phyloP scores from a whole-genome alignment of 2,888 invertebrate genomes.

The Oegoconia quadripuncta region DNA sequence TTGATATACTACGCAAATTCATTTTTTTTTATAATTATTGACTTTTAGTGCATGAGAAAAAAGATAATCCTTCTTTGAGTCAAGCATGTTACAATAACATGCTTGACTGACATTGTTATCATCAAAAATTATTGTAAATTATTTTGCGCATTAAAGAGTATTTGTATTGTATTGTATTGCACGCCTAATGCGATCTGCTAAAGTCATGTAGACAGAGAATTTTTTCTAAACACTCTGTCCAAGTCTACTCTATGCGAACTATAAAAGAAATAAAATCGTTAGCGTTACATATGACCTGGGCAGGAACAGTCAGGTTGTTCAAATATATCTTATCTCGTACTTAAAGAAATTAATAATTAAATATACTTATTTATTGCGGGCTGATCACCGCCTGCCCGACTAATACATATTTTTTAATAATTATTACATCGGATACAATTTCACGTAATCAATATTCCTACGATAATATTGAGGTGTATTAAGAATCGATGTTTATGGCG shows the following conservation, averaged over 20 bases:
- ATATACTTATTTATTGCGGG: conserved; percentile 66
- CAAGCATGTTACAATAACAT: too few species aligned
- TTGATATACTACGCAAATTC: too few species aligned
- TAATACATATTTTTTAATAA: conserved; percentile 62
- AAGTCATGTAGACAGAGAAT: too few species aligned
- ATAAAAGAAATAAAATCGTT: conserved; percentile 73
- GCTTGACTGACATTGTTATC: too few species aligned
- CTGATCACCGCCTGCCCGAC: conserved; percentile 31
- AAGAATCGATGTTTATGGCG: neutral
- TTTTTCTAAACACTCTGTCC: conserved; percentile 17
- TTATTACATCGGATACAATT: conserved; percentile 53
- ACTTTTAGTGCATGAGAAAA: too few species aligned
- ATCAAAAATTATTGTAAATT: too few species aligned
- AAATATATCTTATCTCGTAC: conserved; percentile 70
- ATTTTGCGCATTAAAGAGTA: too few species aligned
- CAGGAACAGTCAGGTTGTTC: conserved; percentile 63
- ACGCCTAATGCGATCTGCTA: too few species aligned
- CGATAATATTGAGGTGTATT: conserved; percentile 1
- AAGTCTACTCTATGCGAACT: conserved; percentile 45
- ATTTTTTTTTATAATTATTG: too few species aligned
- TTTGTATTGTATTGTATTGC: too few species aligned
- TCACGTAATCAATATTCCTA: conserved; percentile 35
- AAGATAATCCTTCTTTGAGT: too few species aligned
- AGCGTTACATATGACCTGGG: conserved; percentile 69
- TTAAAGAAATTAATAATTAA: conserved; percentile 75